Base-by-base conservation (phyloP, 1,140 invertebrate genomes). In the Neuroterus valhalla region DNA sequence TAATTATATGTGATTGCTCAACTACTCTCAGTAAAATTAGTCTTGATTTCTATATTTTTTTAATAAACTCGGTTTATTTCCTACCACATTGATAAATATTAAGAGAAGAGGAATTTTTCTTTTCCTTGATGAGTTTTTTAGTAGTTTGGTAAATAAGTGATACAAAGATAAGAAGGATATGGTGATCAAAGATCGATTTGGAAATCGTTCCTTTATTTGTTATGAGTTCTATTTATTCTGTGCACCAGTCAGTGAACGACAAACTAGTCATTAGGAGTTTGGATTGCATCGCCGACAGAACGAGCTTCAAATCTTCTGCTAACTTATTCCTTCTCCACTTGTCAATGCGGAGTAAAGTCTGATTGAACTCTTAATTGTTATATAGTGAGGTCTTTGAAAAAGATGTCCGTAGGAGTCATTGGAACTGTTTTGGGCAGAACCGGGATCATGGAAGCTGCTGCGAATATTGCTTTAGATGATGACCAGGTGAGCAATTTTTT, bases 361-460 rank as follows among this genome's bases (percentile, higher is more conserved):
- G 31, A 38, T 38, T 38, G 31, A 38, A 38, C 3, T 38, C 31
- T 38, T 38, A 38, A 38, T 38, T 38, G 12, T 62, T 62, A n/a
- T 15, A 31, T 26, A 62, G 55, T 62, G 55, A 62, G 55, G 21
- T 31, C 55, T n/a, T 62, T 62, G 14, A 62, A 62, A 62, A 68
- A 55, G 42, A 81, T 81, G 80, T 81, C 80, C 12, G 78, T 81
- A 15, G 80, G 78, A 38, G 50, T 78, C 15, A 26, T 81, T 48
- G 62, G 77, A 68, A 81, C 76, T 52, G 78, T 79, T 31, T 23
- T 81, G 26, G 72, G 76, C 21, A 78, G 72, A 75, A 81, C 71
- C 21, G 78, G 70, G 10, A 52, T 74, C 10, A 66, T 48, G 21
- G 72, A 69, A 2, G 55, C 14, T 12, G 73, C 72, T 21, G 42